phyloP scores from a whole-genome alignment of 2,113 vertebrate genomes.

The Peucedramus taeniatus region DNA sequence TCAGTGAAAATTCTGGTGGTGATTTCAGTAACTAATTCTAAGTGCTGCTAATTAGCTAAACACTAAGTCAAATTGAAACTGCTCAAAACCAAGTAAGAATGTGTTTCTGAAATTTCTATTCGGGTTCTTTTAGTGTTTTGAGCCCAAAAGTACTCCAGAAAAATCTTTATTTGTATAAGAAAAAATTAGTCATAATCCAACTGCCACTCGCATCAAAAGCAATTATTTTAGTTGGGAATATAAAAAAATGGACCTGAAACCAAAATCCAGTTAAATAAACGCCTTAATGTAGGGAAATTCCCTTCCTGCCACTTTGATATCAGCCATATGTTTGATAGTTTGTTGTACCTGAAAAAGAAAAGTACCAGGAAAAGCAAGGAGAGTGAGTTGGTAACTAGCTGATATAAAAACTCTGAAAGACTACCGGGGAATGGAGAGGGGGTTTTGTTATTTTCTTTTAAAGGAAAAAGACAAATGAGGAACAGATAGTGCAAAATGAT shows the following conservation, averaged over 20 bases:
- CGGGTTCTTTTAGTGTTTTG: not conserved
- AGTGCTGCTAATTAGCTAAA: not conserved
- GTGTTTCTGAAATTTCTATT: not conserved
- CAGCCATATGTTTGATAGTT: not conserved
- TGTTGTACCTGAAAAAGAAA: not conserved
- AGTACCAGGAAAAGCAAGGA: not conserved
- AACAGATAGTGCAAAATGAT: not conserved
- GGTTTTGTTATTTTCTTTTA: not conserved
- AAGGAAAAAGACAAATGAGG: constrained; percentile 9
- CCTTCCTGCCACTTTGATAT: not conserved
- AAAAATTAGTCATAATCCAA: not conserved
- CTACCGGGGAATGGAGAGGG: not conserved
- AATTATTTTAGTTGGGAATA: not conserved
- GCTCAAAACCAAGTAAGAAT: not conserved
- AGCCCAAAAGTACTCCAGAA: not conserved
- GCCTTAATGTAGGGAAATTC: not conserved
- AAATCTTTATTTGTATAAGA: not conserved
- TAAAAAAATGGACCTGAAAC: not conserved
- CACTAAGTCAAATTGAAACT: not conserved
- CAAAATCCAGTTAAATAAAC: not conserved
- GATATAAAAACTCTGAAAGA: not conserved
- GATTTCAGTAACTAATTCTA: not conserved
- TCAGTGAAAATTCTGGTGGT: not conserved
- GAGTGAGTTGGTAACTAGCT: not conserved
- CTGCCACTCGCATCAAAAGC: not conserved